Evolutionary conservation across 2,797 vertebrate genomes (phyloP).

Genomic region (Characodon lateralis): DNA sequence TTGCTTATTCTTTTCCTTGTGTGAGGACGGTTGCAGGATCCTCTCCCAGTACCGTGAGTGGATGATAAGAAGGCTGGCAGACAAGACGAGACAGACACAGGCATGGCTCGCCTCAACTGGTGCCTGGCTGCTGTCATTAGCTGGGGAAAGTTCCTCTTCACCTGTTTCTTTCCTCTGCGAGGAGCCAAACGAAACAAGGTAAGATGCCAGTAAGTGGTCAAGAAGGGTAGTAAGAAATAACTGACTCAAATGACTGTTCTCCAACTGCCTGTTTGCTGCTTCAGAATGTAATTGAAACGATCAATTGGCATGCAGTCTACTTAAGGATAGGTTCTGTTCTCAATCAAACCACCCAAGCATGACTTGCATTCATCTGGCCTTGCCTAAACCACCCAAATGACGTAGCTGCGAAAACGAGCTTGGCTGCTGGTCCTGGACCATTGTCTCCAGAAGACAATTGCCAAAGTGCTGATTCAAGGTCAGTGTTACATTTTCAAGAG

Average conservation of each 20-base stretch:
- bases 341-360: conserved; percentile 24
- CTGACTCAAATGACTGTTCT: conserved; percentile 26
- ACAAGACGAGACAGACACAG: conserved; percentile 70
- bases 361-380: conserved; percentile 25
- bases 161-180: conserved; percentile 88
- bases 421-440: conserved; percentile 48
- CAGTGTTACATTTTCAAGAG: conserved; percentile 67
- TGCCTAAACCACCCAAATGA: conserved; percentile 47
- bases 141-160: conserved; percentile 92
- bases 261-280: background rate
- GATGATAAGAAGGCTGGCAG: conserved; percentile 71
- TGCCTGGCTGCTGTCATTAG: conserved; percentile 90
- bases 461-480: conserved; percentile 70
- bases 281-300: conserved; percentile 14
- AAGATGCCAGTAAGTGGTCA: conserved; percentile 64
- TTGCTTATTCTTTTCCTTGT: conserved; percentile 37
- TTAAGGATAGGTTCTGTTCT: conserved; percentile 40
- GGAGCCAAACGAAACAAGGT: conserved; percentile 87
- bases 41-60: conserved; percentile 47
- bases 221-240: conserved; percentile 2
- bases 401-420: conserved; percentile 59
- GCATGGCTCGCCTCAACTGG: conserved; percentile 91
- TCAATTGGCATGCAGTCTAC: conserved; percentile 30
- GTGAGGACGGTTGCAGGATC: conserved; percentile 57
- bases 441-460: conserved; percentile 27